Base-by-base conservation (phyloP, 1,140 invertebrate species). In the Lordiphosa mommai region DNA sequence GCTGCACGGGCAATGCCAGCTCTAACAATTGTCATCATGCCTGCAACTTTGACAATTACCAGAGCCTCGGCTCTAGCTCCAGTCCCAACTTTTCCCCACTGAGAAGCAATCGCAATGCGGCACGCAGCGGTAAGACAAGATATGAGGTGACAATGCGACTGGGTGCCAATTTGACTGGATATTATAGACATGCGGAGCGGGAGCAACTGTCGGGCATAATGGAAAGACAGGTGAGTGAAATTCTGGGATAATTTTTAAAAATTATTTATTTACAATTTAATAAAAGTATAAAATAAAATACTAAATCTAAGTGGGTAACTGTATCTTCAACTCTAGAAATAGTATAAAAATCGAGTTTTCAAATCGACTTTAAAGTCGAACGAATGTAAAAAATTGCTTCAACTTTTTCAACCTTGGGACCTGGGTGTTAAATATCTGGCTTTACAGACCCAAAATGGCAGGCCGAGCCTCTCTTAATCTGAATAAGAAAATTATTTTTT, bases 81-180 rank as follows among this genome's bases (percentile, higher is more conserved):
- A 55, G 51, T 8, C 61, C 51, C 20, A 51, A 64, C 1, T 67
- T 53, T 37, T 61, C 72, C 14, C 40, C 52, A 9, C 13, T 49
- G 4, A 72, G 68, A 46, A 17, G 64, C 32, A 86, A 53, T 46
- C 56, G 65, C 7, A 84, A 58, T 49, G 57, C 51, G 41, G 87
- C 63, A 32, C 84, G 87, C 14, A 88, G 58, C 13, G 87, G 87
- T 1, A 88, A 88, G 41, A 88, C 86, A 4, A 70, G 87, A 17
- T 88, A 87, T 36, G 86, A 88, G 48, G 87, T 88, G 29, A 88
- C 87, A 47, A 88, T 88, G 74, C 50, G 87, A 14, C 68, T 88
- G 6, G 87, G 87, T 4, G 80, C 86, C 34, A 88, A 88, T 64
- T 56, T 88, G 8, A 88, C 87, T 27, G 80, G 84, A 14, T 88